phyloP scores from a whole-genome alignment of 2,113 vertebrate species.

The Malurus melanocephalus region DNA sequence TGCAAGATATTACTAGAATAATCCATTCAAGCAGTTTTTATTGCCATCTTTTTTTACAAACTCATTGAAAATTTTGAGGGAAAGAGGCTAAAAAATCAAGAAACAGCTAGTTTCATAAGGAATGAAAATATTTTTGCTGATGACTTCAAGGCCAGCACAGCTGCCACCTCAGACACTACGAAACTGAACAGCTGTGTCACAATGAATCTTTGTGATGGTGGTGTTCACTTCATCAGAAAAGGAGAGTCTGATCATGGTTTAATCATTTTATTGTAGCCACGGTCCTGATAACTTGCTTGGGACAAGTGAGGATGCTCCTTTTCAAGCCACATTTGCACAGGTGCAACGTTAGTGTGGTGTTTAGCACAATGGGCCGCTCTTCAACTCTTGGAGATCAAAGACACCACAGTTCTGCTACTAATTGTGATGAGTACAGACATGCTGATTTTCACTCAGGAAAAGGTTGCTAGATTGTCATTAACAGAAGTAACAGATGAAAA shows the following conservation, averaged over 20 bases:
- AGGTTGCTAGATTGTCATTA: neutral
- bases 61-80: constrained; percentile 22
- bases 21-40: constrained; percentile 55
- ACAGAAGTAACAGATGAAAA: neutral
- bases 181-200: neutral
- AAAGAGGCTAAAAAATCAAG: neutral
- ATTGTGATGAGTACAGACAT: neutral
- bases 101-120: neutral
- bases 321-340: neutral
- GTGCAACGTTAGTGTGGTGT: neutral
- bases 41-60: constrained; percentile 57
- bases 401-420: neutral
- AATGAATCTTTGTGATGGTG: accelerated
- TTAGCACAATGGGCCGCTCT: neutral
- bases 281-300: neutral
- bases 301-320: neutral
- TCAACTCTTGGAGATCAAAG: neutral
- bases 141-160: neutral
- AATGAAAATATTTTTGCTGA: neutral
- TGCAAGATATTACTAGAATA: constrained; percentile 51
- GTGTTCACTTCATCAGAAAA: neutral
- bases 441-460: neutral
- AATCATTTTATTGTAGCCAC: neutral
- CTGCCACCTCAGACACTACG: neutral
- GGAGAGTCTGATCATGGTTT: neutral